Evolutionary conservation across 2,797 vertebrate species (phyloP).

Genomic region (Manis crassicaudata): DNA sequence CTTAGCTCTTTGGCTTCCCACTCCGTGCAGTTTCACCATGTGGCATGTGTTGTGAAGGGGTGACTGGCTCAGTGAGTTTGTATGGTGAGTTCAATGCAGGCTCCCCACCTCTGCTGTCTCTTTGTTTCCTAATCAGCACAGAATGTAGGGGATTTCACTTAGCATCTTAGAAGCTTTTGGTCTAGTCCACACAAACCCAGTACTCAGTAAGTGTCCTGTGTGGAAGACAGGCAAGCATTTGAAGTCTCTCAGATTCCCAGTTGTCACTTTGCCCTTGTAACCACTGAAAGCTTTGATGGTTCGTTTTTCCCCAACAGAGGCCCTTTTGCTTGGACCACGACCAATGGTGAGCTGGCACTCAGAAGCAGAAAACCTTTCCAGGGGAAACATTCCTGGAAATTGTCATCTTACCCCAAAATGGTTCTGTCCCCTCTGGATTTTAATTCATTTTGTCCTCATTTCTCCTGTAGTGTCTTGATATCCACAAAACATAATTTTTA

Average conservation of each 20-base stretch:
- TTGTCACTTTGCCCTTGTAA: neutral
- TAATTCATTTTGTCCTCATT: neutral
- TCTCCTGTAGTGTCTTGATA: neutral
- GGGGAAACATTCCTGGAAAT: neutral
- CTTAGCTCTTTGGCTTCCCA: neutral
- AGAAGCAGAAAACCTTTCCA: neutral
- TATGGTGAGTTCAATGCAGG: neutral
- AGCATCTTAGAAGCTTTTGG: neutral
- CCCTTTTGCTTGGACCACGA: neutral
- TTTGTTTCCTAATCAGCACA: neutral
- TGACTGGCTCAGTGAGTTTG: neutral
- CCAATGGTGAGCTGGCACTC: neutral
- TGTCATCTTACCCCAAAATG: neutral
- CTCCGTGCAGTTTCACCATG: neutral
- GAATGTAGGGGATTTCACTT: neutral
- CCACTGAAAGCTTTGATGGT: neutral
- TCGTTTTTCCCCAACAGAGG: neutral
- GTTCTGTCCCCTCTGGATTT: neutral
- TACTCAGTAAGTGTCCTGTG: neutral
- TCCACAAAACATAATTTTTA: neutral
- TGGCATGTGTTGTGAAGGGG: neutral
- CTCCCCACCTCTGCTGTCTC: neutral
- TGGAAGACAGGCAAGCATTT: neutral
- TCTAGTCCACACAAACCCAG: neutral
- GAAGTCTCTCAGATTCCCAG: neutral